Base-by-base conservation (phyloP, 2,797 vertebrate species). In the Cryptoblepharus egeriae region DNA sequence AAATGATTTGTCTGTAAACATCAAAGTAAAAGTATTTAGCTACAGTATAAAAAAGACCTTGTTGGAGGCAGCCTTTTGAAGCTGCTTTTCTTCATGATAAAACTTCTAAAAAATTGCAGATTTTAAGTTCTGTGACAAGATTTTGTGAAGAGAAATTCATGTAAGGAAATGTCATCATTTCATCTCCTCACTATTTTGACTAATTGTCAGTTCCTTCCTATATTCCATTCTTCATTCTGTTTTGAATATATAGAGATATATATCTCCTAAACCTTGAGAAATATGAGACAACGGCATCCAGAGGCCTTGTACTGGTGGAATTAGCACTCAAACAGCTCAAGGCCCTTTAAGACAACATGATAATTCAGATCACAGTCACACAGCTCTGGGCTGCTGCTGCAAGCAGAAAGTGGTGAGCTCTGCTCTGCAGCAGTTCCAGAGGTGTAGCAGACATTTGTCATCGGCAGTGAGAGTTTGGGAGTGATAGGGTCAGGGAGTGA, bases 1-100 rank as follows among this genome's bases (percentile, higher is more conserved):
- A 89, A 88, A 81, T 67, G 13, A 85, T 88, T 84, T 86, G 35
- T 86, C 81, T 90, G 85, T 88, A 86, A 90, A 73, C 76, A 90
- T 6, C 81, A 70, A 89, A 75, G 75, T 89, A 89, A 87, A 88
- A 88, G 89, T 77, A 69, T 26, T 86, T 83, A 87, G 78, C 26
- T 73, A 28, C n/a, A 80, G 61, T 5, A 39, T 49, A 60, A 30
- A 88, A 83, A 61, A 55, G 81, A 86, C 12, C 57, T 71, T 79
- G 70, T 37, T 35, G 28, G 68, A 85, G 87, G 24, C n/a, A 87
- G n/a, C 2, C 52, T 63, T n/a, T 49, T 83, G 4, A 4, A 84
- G 60, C 35, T 67, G 32, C 67, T 73, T 49, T 32, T 42, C 69
- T 24, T 57, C 67, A 80, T n/a, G 58, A 22, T 1, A 26, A 85